phyloP scores from a whole-genome alignment of 2,888 invertebrate genomes.

The Xestia c-nigrum region DNA sequence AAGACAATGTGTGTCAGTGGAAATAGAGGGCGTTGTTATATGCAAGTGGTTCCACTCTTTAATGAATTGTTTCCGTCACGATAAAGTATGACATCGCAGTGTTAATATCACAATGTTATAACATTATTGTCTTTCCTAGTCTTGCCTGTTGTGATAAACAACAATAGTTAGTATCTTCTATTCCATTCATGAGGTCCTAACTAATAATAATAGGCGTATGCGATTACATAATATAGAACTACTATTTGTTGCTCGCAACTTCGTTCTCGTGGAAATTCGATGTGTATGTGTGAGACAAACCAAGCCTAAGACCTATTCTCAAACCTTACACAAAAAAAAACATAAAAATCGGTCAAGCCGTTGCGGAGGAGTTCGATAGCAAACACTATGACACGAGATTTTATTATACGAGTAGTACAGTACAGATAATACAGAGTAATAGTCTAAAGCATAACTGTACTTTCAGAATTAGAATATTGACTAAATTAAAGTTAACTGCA shows the following conservation, averaged over 20 bases:
- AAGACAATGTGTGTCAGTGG: conserved; percentile 52
- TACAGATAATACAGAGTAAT: neutral
- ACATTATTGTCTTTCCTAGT: neutral
- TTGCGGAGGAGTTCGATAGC: no score
- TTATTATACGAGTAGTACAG: no score
- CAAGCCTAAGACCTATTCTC: no score
- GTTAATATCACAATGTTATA: neutral
- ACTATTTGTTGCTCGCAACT: no score
- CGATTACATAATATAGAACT: neutral
- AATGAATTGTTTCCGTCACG: conserved; percentile 63
- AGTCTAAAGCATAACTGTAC: neutral
- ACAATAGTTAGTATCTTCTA: neutral
- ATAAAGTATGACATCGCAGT: conserved; percentile 52
- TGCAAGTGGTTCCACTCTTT: conserved; percentile 56
- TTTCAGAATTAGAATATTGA: neutral
- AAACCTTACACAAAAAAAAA: no score
- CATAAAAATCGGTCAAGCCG: no score
- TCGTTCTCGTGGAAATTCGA: no score
- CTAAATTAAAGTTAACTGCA: neutral
- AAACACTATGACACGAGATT: no score
- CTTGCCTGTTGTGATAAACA: neutral
- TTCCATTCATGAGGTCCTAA: neutral
- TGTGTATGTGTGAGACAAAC: no score
- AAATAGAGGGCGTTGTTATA: conserved; percentile 46
- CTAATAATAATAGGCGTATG: neutral